A percentile compares a stretch with the other conserved stretches of the same genome.
These are phyloP conservation scores for Echeneis naucrates DNA, from an alignment of 2,797 vertebrate genomes.

Conservation along the genomic window DNA sequence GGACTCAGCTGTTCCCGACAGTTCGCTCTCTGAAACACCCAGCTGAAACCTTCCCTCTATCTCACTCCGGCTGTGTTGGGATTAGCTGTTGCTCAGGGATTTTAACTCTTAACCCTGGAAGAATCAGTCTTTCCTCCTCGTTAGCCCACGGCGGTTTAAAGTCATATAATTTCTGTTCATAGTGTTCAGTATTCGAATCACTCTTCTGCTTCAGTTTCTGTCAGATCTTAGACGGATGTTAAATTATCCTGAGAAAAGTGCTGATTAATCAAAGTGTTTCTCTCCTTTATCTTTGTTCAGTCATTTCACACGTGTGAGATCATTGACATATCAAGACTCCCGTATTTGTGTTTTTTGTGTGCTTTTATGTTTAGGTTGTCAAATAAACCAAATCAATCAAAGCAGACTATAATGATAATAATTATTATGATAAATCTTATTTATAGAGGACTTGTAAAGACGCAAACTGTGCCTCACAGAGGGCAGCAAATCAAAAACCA, in stretches of 20 bases:
- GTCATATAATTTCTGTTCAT: neutral
- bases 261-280: too few relatives aligned
- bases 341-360: neutral
- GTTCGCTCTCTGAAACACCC: constrained; percentile 25
- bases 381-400: neutral
- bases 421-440: neutral
- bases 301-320: neutral
- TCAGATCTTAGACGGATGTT: too few relatives aligned
- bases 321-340: too few relatives aligned
- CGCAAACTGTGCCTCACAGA: too few relatives aligned
- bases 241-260: too few relatives aligned
- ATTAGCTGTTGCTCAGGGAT: neutral
- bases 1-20: constrained; percentile 28
- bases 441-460: too few relatives aligned
- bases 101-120: constrained; percentile 12
- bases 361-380: neutral
- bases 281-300: too few relatives aligned
- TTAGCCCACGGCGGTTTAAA: neutral
- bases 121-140: neutral
- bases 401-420: neutral
- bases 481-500: too few relatives aligned
- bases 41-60: constrained; percentile 10
- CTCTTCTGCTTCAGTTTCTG: neutral
- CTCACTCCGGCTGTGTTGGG: constrained; percentile 15
- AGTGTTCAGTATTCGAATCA: too few relatives aligned